A percentile compares a stretch with the other conserved stretches of the same genome.
These are phyloP conservation scores for Genyomyrus donnyi DNA, from an alignment of 2,113 vertebrate species.

Conservation along the genomic window DNA sequence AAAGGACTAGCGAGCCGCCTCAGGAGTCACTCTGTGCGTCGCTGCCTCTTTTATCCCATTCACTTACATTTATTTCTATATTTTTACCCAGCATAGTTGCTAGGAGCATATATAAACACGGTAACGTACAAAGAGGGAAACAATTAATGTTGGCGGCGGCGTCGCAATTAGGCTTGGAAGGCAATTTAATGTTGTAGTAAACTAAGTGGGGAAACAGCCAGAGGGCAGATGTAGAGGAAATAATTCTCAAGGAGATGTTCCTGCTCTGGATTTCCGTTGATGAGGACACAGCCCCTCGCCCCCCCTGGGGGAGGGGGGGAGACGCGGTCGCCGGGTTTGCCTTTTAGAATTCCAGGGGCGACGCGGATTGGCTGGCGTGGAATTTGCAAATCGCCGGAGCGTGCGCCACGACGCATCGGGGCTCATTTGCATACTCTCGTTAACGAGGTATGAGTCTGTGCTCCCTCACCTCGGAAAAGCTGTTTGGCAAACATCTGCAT, in stretches of 20 bases:
- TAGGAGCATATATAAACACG: background rate
- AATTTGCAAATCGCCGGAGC: slow-evolving; percentile 11
- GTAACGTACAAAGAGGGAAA: background rate
- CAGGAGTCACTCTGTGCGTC: background rate
- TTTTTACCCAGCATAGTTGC: background rate
- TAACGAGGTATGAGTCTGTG: slow-evolving; percentile 7
- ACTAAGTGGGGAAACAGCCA: background rate
- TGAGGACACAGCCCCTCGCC: background rate
- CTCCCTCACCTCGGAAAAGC: background rate
- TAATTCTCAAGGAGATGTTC: background rate
- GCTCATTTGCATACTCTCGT: slow-evolving; percentile 4
- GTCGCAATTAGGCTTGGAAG: background rate
- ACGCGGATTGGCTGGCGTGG: background rate
- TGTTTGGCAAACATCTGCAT: background rate
- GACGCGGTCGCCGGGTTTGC: background rate
- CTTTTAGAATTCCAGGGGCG: background rate
- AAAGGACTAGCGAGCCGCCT: background rate
- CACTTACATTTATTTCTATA: background rate
- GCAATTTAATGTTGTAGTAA: background rate
- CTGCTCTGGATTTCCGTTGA: background rate
- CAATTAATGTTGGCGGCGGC: background rate
- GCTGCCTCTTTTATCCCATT: background rate
- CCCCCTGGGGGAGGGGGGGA: background rate
- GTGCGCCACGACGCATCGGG: background rate
- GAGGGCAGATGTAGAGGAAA: background rate